Percentiles rank a stretch among this genome's conserved stretches.
phyloP scores from a whole-genome alignment of 1,140 invertebrate species.

The Drosophila elegans region DNA sequence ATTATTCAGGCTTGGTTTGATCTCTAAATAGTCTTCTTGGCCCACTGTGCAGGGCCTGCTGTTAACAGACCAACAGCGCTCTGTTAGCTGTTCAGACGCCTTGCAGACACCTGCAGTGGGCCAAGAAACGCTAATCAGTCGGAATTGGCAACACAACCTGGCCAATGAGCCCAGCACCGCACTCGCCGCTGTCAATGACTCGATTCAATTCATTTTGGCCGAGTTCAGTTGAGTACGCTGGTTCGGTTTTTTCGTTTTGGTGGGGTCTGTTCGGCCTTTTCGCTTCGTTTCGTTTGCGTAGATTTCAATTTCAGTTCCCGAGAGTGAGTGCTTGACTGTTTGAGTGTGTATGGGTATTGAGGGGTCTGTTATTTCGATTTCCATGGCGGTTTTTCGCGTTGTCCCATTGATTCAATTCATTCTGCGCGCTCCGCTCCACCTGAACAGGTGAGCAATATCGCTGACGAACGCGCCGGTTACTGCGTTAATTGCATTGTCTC shows the following conservation, averaged over 20 bases:
- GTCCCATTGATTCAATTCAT: constrained; percentile 73
- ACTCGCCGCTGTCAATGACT: constrained; percentile 28
- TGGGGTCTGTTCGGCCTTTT: constrained; percentile 40
- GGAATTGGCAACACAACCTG: constrained; percentile 52
- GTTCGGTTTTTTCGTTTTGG: constrained; percentile 7
- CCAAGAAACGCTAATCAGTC: constrained; percentile 45
- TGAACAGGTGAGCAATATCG: constrained; percentile 71
- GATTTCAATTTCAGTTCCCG: constrained; percentile 53
- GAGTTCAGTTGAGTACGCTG: constrained; percentile 23
- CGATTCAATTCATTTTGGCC: constrained; percentile 27
- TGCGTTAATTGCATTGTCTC: constrained; percentile 56
- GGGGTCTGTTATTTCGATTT: constrained; percentile 43
- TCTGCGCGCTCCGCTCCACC: constrained; percentile 73
- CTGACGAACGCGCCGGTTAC: constrained; percentile 29
- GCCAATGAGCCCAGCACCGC: constrained; percentile 47
- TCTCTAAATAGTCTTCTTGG: no score
- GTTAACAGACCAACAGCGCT: constrained; percentile 25
- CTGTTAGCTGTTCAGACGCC: constrained; percentile 26
- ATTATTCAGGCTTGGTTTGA: background rate
- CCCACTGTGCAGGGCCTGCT: constrained; percentile 32
- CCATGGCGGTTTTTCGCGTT: constrained; percentile 20
- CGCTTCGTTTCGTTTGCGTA: constrained; percentile 45
- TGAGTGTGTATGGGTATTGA: constrained; percentile 6
- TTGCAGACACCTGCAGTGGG: constrained; percentile 34
- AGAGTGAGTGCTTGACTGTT: constrained; percentile 19